Evolutionary conservation across 2,113 vertebrate species (phyloP), one percentile per base, ranked within the genome.

Genomic region (Herpailurus yagouaroundi): DNA sequence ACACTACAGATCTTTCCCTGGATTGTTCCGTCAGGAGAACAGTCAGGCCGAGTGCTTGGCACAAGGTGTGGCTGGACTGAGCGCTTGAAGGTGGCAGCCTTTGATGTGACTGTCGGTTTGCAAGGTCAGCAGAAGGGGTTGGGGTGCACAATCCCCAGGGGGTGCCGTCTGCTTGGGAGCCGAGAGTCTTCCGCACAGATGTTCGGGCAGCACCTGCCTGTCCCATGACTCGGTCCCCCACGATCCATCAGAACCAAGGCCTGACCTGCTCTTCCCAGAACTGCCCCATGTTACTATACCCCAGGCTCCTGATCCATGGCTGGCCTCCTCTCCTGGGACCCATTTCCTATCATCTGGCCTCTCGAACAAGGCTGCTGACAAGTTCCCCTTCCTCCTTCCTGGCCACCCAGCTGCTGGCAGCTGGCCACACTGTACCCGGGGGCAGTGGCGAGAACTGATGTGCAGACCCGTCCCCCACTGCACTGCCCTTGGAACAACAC

Each of bases 61-160:
- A 18, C 9, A 4, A 36, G 0, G 10, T 36, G 25, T 31, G 23
- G 3, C 9, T n/a, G 3, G 48, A 80, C 4, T 7, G 3, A 48
- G 19, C 5, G 0, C 3, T 71, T 41, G 4, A 19, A 33, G n/a
- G 14, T 18, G 64, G 71, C 4, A 36, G 21, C 15, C 19, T 55
- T 31, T 27, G 9, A 14, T 23, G 0, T 31, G 33, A 50, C 14
- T 4, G 18, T 9, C 4, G 4, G 23, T 25, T 10, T 41, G 8
- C 19, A 71, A 27, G 18, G 76, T 48, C 41, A 52, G 36, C 7
- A 36, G 41, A 36, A 52, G 48, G 19, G 12, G 33, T 29, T 38
- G 8, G 29, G 16, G 8, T 5, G 0, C 7, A 2, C 16, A 7
- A 3, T 10, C 33, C 36, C 71, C 27, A 7, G 33, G 0, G 1